Evolutionary conservation across 2,113 vertebrate genomes (phyloP).

Genomic region (Paraplagusia blochii): DNA sequence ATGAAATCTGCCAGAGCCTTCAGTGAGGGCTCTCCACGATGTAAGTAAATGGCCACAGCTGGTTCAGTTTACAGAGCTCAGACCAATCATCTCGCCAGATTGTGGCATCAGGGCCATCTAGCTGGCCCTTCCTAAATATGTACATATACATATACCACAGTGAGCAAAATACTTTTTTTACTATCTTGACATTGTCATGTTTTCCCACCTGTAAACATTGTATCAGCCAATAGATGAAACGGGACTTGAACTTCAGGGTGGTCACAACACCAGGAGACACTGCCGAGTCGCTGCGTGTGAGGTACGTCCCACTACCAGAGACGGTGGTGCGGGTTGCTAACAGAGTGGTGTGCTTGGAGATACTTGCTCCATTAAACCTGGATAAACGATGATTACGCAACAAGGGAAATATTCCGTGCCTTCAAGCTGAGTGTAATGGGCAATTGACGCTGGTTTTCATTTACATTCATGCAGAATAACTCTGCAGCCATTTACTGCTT

Average conservation of each 20-base stretch:
- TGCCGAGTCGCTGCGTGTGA: constrained; percentile 6
- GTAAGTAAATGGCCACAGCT: no score
- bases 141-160: no score
- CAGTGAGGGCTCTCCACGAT: no score
- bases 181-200: no score
- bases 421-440: constrained; percentile 15
- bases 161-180: no score
- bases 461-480: constrained; percentile 30
- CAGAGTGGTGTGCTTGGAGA: constrained; percentile 7
- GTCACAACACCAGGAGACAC: not conserved
- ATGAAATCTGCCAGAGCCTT: no score
- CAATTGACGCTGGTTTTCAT: constrained; percentile 26
- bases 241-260: constrained; percentile 17
- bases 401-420: not conserved
- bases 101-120: no score
- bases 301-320: not conserved
- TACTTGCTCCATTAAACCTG: constrained; percentile 25
- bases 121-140: no score
- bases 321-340: constrained; percentile 4
- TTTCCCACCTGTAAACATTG: no score
- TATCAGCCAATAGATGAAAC: constrained; percentile 9
- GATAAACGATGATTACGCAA: constrained; percentile 10
- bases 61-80: no score
- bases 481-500: constrained; percentile 9
- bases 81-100: no score